phyloP scores from a whole-genome alignment of 2,888 invertebrate genomes.

The Horisme vitalbata region DNA sequence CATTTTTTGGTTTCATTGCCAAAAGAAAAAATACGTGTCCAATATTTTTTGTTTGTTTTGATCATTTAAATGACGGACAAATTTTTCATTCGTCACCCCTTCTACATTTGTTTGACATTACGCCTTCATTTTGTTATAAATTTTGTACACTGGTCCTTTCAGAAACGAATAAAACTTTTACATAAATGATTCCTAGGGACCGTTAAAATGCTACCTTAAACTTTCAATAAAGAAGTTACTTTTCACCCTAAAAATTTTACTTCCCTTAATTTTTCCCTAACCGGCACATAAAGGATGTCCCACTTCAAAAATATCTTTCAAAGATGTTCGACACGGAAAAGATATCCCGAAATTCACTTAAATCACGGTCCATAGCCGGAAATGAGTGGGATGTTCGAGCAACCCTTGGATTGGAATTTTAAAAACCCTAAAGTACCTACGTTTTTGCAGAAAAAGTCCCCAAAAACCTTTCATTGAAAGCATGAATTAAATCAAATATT shows the following conservation, averaged over 20 bases:
- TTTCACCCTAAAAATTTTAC: neutral
- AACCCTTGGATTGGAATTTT: slow-evolving; percentile 7
- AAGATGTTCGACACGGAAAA: slow-evolving; percentile 2
- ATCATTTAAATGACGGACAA: too few relatives aligned
- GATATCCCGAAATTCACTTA: slow-evolving; percentile 10
- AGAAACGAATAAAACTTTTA: too few relatives aligned
- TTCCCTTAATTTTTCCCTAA: neutral
- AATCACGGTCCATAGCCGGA: slow-evolving; percentile 8
- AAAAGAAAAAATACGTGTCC: too few relatives aligned
- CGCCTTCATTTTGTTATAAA: too few relatives aligned
- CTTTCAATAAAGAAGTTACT: neutral
- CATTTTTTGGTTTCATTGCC: too few relatives aligned
- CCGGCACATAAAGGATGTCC: neutral
- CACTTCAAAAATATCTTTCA: neutral
- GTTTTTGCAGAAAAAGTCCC: neutral
- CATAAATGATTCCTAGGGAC: neutral
- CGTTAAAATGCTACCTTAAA: neutral
- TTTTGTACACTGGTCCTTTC: too few relatives aligned
- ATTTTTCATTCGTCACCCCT: too few relatives aligned
- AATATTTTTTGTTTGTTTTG: too few relatives aligned
- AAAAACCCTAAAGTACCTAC: slow-evolving; percentile 2
- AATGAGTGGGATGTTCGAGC: slow-evolving; percentile 3
- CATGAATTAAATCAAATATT: too few relatives aligned
- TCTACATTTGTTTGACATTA: too few relatives aligned
- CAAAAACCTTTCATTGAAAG: too few relatives aligned